Percentiles rank a stretch among this genome's conserved stretches.
phyloP scores from a whole-genome alignment of 2,113 vertebrate genomes.

The Ptychochromis oligacanthus region DNA sequence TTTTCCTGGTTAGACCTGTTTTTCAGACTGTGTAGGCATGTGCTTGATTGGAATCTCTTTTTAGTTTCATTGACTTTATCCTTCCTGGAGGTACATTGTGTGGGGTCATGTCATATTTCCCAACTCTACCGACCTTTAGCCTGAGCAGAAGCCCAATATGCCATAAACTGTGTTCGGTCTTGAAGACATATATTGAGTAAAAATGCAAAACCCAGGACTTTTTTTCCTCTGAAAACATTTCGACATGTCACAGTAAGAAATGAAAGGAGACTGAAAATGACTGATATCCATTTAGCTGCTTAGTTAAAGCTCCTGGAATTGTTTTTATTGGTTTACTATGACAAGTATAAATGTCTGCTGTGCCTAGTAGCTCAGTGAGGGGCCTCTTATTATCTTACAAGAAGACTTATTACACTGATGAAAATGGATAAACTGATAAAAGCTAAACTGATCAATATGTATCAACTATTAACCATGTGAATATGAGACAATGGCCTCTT shows the following conservation, averaged over 20 bases:
- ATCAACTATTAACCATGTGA: neutral
- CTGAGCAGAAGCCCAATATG: neutral
- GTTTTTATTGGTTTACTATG: neutral
- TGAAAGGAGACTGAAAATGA: rapidly evolving
- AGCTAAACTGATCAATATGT: neutral
- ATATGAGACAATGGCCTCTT: neutral
- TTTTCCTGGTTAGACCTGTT: neutral
- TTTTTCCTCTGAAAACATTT: too few relatives aligned
- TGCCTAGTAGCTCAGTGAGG: neutral
- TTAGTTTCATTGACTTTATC: neutral
- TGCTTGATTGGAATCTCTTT: neutral
- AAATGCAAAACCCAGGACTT: too few relatives aligned
- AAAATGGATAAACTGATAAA: neutral
- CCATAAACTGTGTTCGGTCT: neutral
- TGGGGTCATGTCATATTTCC: neutral
- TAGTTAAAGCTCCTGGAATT: neutral
- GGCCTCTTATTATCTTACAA: neutral
- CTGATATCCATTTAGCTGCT: neutral
- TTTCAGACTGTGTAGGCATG: neutral
- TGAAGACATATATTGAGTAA: too few relatives aligned
- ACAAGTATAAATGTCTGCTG: neutral
- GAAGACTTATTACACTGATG: neutral
- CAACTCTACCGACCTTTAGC: neutral
- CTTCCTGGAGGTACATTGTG: too few relatives aligned
- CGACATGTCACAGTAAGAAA: neutral